Evolutionary conservation across 1,140 invertebrate species (phyloP).

Genomic region (Drosophila suzukii): DNA sequence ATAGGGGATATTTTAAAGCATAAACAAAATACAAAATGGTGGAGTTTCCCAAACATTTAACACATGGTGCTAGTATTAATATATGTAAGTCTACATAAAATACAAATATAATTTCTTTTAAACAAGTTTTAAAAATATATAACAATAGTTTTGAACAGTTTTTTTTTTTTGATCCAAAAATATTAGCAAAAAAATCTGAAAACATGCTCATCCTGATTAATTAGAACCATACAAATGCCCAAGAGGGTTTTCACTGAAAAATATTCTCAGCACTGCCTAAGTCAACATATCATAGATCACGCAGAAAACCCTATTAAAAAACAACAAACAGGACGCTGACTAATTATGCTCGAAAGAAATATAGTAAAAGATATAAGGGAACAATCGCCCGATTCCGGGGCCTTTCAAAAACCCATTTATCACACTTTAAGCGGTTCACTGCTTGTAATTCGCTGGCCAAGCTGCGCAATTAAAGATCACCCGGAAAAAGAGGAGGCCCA

Average conservation of each 20-base stretch:
- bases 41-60: background rate
- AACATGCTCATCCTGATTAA: background rate
- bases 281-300: conserved; percentile 48
- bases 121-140: no score
- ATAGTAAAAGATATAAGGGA: conserved; percentile 6
- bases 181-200: background rate
- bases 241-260: background rate
- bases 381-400: conserved; percentile 24
- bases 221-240: background rate
- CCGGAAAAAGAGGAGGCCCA: conserved; percentile 26
- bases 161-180: background rate
- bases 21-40: conserved; percentile 17
- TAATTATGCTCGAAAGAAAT: conserved; percentile 55
- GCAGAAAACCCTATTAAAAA: conserved; percentile 52
- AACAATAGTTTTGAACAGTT: background rate
- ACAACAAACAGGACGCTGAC: conserved; percentile 67
- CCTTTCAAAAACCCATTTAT: conserved; percentile 77
- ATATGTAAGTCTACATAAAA: no score
- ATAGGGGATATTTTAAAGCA: background rate
- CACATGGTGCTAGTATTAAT: no score
- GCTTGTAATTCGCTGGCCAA: conserved; percentile 73
- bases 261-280: conserved; percentile 5
- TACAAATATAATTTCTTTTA: no score
- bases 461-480: conserved; percentile 79
- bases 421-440: conserved; percentile 72